phyloP scores from a whole-genome alignment of 2,113 vertebrate genomes.

The Sebastes fasciatus region DNA sequence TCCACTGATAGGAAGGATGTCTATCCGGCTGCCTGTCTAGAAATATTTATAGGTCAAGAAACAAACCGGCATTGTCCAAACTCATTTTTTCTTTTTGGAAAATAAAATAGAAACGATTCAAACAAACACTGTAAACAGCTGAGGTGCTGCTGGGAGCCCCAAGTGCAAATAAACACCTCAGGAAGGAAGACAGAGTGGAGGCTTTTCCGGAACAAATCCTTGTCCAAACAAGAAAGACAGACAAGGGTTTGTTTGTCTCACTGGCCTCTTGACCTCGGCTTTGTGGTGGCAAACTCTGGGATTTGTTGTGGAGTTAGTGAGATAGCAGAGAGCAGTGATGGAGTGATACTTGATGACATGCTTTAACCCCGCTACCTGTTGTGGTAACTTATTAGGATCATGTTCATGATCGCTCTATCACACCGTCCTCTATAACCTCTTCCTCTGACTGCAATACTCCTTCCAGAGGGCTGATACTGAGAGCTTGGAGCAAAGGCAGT shows the following conservation, averaged over 20 bases:
- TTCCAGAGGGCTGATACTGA: background rate
- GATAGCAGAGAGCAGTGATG: conserved; percentile 37
- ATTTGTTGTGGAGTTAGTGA: conserved; percentile 59
- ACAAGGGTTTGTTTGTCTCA: conserved; percentile 61
- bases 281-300: conserved; percentile 46
- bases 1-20: conserved; percentile 69
- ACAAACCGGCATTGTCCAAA: conserved; percentile 69
- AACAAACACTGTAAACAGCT: conserved; percentile 71
- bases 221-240: conserved; percentile 69
- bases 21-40: conserved; percentile 36
- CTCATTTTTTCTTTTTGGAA: conserved; percentile 29
- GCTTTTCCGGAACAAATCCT: conserved; percentile 71
- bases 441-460: background rate
- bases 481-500: background rate
- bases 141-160: conserved; percentile 54
- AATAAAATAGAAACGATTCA: conserved; percentile 62
- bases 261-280: conserved; percentile 67
- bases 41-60: conserved; percentile 68
- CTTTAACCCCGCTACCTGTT: background rate
- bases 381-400: conserved; percentile 5
- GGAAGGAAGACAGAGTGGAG: conserved; percentile 70
- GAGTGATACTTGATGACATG: conserved; percentile 3
- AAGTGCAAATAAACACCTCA: conserved; percentile 74
- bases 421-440: background rate
- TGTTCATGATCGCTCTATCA: background rate